Evolutionary conservation across 2,797 vertebrate species (phyloP).

Genomic region (Odontamblyopus rebecca): DNA sequence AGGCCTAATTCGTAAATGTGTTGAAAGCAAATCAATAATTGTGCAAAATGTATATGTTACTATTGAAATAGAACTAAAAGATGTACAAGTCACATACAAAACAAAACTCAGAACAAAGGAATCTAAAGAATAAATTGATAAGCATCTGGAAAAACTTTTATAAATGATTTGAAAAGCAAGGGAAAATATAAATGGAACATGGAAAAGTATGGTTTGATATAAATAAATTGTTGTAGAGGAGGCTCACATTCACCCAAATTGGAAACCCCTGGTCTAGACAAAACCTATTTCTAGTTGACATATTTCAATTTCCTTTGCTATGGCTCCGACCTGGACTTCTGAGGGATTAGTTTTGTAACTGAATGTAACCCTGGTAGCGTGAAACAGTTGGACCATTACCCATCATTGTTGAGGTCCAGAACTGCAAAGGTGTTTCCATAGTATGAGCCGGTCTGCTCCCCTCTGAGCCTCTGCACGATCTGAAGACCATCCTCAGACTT

Average conservation of each 20-base stretch:
- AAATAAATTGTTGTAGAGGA: too few relatives aligned
- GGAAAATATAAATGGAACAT: neutral
- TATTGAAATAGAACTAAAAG: too few relatives aligned
- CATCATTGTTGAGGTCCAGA: conserved; percentile 86
- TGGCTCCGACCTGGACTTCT: too few relatives aligned
- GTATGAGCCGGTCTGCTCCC: conserved; percentile 89
- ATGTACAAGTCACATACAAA: too few relatives aligned
- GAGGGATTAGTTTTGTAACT: neutral
- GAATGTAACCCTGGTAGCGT: neutral
- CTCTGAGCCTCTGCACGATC: conserved; percentile 64
- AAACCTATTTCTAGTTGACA: too few relatives aligned
- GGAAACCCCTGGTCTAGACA: too few relatives aligned
- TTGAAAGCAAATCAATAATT: too few relatives aligned
- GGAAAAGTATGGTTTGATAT: neutral
- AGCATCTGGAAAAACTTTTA: neutral
- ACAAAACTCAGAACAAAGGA: neutral
- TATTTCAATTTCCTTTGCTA: too few relatives aligned
- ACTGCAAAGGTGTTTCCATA: conserved; percentile 87
- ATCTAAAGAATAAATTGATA: neutral
- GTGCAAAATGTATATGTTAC: too few relatives aligned
- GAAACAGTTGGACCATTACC: conserved; percentile 61
- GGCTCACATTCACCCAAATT: too few relatives aligned
- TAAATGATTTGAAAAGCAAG: neutral
- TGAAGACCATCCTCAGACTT: conserved; percentile 24
- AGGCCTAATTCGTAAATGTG: too few relatives aligned